Conservation (phyloP, 2,888 invertebrate genomes). For the Prenolepis imparis region DNA sequence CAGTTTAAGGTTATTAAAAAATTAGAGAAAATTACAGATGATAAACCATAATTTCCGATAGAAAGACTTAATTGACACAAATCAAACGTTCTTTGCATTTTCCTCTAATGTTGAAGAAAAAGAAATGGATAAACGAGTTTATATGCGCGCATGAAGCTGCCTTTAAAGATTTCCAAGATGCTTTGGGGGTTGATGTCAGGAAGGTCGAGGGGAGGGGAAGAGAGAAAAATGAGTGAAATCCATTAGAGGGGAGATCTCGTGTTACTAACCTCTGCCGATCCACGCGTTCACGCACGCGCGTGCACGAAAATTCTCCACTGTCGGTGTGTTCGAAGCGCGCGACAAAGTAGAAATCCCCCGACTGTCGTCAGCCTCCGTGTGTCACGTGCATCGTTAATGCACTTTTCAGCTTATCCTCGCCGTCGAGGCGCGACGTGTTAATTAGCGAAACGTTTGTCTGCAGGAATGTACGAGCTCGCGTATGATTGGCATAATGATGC, state of each 20-base stretch:
- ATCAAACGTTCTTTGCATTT: not conserved
- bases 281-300: slow-evolving; percentile 52
- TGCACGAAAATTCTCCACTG: slow-evolving; percentile 58
- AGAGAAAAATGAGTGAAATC: slow-evolving; percentile 86
- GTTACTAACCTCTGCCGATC: slow-evolving; percentile 82
- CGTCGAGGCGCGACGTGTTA: slow-evolving; percentile 20
- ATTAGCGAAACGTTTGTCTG: slow-evolving; percentile 41
- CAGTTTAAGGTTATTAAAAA: not conserved
- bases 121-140: slow-evolving; percentile 70
- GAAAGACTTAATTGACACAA: slow-evolving; percentile 13
- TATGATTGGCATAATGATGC: slow-evolving; percentile 33
- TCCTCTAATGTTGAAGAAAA: slow-evolving; percentile 1
- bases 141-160: slow-evolving; percentile 31
- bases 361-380: slow-evolving; percentile 66
- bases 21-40: not conserved
- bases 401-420: slow-evolving; percentile 66
- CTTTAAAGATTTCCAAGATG: slow-evolving; percentile 75
- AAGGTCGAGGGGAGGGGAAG: slow-evolving; percentile 73
- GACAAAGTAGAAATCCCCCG: slow-evolving; percentile 59
- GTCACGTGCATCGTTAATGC: slow-evolving; percentile 82
- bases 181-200: slow-evolving; percentile 76
- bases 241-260: slow-evolving; percentile 82
- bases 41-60: not conserved
- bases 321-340: slow-evolving; percentile 58
- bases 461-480: slow-evolving; percentile 6